Conservation (phyloP, 2,797 vertebrate species). For the Gymnopithys bicolor region DNA sequence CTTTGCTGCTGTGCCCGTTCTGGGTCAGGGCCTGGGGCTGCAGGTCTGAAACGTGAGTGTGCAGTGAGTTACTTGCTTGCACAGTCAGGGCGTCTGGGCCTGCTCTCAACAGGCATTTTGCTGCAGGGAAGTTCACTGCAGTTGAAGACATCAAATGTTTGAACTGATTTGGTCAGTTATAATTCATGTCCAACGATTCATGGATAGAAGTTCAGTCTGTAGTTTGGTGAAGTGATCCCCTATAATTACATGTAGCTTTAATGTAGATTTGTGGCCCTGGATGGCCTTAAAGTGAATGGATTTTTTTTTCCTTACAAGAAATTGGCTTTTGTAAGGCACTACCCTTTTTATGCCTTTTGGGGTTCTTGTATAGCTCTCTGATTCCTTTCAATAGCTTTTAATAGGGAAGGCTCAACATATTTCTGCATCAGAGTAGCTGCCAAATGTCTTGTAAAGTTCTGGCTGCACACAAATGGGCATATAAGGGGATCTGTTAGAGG, state of each 20-base stretch:
- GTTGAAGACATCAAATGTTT: neutral
- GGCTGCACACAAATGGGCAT: neutral
- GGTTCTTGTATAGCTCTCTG: neutral
- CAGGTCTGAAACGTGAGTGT: rapidly evolving
- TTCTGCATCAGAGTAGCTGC: neutral
- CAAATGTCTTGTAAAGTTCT: neutral
- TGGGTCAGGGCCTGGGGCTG: neutral
- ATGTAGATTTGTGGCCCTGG: neutral
- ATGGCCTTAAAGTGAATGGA: neutral
- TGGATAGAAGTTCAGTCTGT: neutral
- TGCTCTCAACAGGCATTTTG: rapidly evolving
- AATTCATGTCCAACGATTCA: rapidly evolving
- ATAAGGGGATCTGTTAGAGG: neutral
- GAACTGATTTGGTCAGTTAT: neutral
- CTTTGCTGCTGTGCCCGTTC: rapidly evolving
- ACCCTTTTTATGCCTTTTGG: neutral
- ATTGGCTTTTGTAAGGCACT: neutral
- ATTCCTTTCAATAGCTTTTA: neutral
- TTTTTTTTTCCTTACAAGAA: neutral
- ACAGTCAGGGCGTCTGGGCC: neutral
- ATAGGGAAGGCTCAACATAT: neutral
- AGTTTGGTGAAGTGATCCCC: neutral
- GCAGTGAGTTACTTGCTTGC: neutral
- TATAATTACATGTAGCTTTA: neutral
- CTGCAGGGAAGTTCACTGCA: neutral